Base-by-base conservation (phyloP, 2,113 vertebrate species). In the Gnathonemus longibarbis region DNA sequence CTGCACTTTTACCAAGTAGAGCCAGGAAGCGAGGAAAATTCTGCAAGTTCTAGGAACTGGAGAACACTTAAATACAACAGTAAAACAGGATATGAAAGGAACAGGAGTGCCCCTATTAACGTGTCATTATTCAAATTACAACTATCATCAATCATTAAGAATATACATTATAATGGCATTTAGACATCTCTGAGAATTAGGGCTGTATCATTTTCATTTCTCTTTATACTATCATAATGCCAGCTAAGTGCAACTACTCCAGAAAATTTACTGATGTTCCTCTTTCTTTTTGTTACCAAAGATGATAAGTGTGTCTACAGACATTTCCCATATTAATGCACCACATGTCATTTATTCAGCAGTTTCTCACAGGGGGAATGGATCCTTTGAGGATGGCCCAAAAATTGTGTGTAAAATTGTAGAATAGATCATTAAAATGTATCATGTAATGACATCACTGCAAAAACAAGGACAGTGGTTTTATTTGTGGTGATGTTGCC, bases 21-120 rank as follows among this genome's bases (percentile, higher is more conserved):
- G 91, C 31, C 87, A 90, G 90, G 91, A 92, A 94, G 92, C 91
- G 91, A 94, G 92, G 93, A 94, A 90, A 91, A 92, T 95, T 94
- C 94, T 95, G 95, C 94, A 92, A 91, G 90, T 90, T 80, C 89
- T 86, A 87, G 5, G 49, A 87, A 87, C 49, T 53, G 85, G 17
- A 80, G 74, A 80, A 80, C 74, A 17, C 27, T 42, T 42, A 77
- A 35, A 77, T 19, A 77, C 1, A 35, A 48, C 46, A 87, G 9
- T 31, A 19, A 86, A 52, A 39, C 10, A 56, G 85, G 8, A 17
- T 53, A 87, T 19, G 74, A 53, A 31, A 52, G 27, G 48, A 17
- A 87, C 27, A 35, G 85, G 85, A 49, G 10, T 35, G 48, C n/a
- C 10, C 49, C 85, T 15, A 27, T 27, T 48, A 85, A 24, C 80